These are phyloP conservation scores for Catamblyrhynchus diadema DNA, from an alignment of 2,797 vertebrate genomes.

Conservation along the genomic window DNA sequence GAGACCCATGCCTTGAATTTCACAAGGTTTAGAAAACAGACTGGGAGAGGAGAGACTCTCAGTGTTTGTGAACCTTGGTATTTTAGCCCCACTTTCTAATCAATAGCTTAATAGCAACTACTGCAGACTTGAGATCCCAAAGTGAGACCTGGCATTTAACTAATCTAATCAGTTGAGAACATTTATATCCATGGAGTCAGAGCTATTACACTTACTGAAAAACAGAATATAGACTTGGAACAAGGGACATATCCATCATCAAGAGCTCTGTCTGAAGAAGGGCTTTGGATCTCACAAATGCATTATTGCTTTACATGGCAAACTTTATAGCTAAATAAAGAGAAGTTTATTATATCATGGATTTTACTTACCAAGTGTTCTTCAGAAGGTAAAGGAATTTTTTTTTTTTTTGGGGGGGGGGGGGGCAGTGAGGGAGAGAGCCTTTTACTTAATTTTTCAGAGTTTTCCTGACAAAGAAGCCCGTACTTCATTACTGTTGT, in stretches of 20 bases:
- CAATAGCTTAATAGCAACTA: conserved; percentile 26
- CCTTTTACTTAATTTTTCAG: neutral
- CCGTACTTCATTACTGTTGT: neutral
- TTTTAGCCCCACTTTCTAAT: conserved; percentile 43
- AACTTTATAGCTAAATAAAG: conserved; percentile 23
- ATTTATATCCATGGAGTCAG: neutral
- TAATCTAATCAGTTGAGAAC: conserved; percentile 43
- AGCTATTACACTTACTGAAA: conserved; percentile 34
- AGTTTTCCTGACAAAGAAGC: neutral
- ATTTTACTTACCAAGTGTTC: neutral
- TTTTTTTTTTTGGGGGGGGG: neutral
- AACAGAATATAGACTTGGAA: neutral
- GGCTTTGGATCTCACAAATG: neutral
- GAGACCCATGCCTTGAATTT: neutral
- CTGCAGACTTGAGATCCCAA: conserved; percentile 12
- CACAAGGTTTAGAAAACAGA: neutral
- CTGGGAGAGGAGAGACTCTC: neutral
- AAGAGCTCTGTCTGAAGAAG: neutral
- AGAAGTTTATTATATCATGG: neutral
- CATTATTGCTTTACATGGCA: neutral
- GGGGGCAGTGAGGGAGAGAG: rapidly evolving
- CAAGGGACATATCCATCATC: neutral
- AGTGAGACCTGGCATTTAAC: conserved; percentile 51
- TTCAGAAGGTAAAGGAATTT: neutral
- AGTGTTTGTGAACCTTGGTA: conserved; percentile 10